These are phyloP conservation scores for Lerista edwardsae DNA, from an alignment of 2,797 vertebrate species.

Conservation along the genomic window DNA sequence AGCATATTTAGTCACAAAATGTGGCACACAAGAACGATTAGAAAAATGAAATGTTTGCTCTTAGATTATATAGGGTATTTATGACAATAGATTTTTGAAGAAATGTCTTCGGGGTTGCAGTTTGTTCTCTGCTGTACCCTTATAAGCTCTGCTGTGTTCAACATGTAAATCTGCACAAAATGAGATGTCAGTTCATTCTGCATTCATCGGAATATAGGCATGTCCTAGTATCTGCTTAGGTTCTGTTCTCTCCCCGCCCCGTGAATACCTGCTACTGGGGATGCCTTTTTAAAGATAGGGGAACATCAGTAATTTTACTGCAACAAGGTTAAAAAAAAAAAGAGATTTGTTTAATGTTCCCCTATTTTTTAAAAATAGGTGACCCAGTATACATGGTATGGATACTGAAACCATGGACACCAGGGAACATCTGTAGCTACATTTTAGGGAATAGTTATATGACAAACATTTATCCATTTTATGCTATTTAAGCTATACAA, in stretches of 20 bases:
- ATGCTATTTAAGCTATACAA: not conserved
- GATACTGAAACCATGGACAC: too few species aligned
- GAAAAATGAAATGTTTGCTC: constrained; percentile 51
- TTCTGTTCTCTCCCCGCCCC: too few species aligned
- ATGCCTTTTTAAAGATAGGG: too few species aligned
- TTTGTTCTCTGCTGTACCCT: constrained; percentile 15
- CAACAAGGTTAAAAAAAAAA: too few species aligned
- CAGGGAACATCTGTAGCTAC: too few species aligned
- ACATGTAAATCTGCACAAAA: constrained; percentile 13
- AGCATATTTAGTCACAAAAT: not conserved
- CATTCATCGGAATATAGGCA: not conserved
- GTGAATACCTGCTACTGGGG: too few species aligned
- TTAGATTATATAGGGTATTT: constrained; percentile 55
- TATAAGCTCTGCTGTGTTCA: constrained; percentile 1
- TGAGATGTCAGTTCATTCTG: not conserved
- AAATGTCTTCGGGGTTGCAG: not conserved
- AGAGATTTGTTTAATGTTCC: too few species aligned
- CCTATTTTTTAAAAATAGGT: too few species aligned
- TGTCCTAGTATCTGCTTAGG: too few species aligned
- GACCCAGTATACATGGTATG: too few species aligned
- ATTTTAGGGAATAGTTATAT: not conserved
- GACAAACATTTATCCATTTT: not conserved
- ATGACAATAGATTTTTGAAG: constrained; percentile 48
- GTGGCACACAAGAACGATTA: constrained; percentile 5
- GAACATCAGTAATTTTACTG: too few species aligned